These are phyloP conservation scores for Phoenicopterus ruber DNA, from an alignment of 2,113 vertebrate species.

Conservation along the genomic window DNA sequence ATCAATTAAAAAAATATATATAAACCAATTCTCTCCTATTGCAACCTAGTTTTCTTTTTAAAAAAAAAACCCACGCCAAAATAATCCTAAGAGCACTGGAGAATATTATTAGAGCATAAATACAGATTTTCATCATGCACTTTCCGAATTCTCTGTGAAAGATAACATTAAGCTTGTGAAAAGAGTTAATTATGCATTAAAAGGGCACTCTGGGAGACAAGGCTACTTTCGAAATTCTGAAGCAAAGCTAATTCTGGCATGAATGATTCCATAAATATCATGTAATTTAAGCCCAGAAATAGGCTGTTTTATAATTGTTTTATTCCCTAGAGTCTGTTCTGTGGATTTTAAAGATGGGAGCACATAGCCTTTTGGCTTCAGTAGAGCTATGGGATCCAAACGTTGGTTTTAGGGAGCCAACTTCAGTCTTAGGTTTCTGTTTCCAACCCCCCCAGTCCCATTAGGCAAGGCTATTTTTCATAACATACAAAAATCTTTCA, in stretches of 20 bases:
- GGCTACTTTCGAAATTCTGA: background rate
- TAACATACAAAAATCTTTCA: background rate
- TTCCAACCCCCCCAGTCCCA: background rate
- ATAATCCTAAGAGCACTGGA: background rate
- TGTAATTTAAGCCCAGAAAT: background rate
- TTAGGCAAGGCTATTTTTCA: background rate
- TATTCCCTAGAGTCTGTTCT: background rate
- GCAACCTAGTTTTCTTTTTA: background rate
- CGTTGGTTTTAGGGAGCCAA: background rate
- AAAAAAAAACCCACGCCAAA: background rate
- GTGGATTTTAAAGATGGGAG: background rate
- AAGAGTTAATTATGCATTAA: background rate
- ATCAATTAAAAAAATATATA: background rate
- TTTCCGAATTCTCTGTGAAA: background rate
- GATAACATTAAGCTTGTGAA: background rate
- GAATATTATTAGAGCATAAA: background rate
- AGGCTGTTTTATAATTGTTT: background rate
- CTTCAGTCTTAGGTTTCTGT: background rate
- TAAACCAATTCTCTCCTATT: background rate
- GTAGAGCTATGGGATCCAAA: background rate
- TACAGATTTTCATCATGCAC: background rate
- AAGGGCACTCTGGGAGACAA: background rate
- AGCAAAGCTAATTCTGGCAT: background rate
- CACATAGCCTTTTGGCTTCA: background rate
- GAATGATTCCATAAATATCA: background rate